Evolutionary conservation across 2,113 vertebrate species (phyloP).

Genomic region (Xiphophorus couchianus): DNA sequence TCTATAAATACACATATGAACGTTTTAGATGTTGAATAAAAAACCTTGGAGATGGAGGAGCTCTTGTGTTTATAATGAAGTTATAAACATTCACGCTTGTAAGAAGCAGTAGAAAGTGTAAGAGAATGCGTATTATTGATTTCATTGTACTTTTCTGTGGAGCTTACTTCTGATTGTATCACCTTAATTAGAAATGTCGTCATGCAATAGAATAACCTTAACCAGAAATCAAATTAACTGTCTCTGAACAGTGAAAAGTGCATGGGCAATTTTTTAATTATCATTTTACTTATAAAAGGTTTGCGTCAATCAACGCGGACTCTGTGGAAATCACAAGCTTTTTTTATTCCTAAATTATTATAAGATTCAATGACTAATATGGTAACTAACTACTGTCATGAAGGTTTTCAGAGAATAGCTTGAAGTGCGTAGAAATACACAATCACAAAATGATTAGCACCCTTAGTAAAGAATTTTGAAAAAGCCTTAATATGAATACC

Average conservation of each 20-base stretch:
- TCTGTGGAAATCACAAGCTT: background rate
- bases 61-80: background rate
- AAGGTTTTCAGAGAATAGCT: background rate
- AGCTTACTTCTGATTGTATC: constrained; percentile 27
- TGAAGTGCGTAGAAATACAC: background rate
- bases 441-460: background rate
- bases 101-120: constrained; percentile 10
- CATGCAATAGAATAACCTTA: constrained; percentile 8
- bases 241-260: background rate
- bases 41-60: background rate
- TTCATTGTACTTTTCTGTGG: constrained; percentile 22
- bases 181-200: constrained; percentile 20
- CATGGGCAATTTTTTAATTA: too few species aligned
- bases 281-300: too few species aligned
- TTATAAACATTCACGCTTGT: constrained; percentile 35
- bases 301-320: background rate
- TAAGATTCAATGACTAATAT: background rate
- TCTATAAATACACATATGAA: constrained; percentile 3
- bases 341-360: background rate
- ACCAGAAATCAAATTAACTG: constrained; percentile 8
- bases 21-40: background rate
- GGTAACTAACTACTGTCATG: background rate
- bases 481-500: background rate
- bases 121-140: constrained; percentile 47
- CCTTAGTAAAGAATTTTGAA: background rate